Base-by-base conservation (phyloP, 2,888 invertebrate genomes). In the Polydrusus tereticollis region DNA sequence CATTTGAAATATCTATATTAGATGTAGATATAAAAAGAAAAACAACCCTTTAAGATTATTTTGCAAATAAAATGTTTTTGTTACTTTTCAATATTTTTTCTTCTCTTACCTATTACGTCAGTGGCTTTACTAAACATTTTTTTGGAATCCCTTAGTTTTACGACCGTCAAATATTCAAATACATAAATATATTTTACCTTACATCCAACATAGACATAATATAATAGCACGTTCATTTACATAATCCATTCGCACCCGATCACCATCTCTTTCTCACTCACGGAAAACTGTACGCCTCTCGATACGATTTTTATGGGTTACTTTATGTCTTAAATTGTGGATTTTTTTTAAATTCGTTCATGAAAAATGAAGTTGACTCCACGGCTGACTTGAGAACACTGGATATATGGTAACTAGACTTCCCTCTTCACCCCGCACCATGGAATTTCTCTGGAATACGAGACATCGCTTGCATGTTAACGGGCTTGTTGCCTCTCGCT, bases 381-480 rank as follows among this genome's bases (percentile, higher is more conserved):
- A 83, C 85, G 86, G 83, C 84, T 80, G 85, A 84, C 86, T 85
- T 85, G 85, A 85, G 85, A 85, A 86, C 84, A 86, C 86, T 86
- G 86, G 85, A 85, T 85, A 85, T 85, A 85, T 85, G 85, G 84
- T 85, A 85, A 86, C 85, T 85, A 85, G 84, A 84, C 81, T 78
- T 83, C 83, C 83, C 83, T 83, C 80, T 82, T 82, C 83, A 83
- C 82, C 83, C 83, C 83, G 80, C 82, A 82, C 83, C 81, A 80
- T 80, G 82, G 84, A 85, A 85, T 84, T 85, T 84, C 85, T 83
- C 85, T 84, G 83, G 83, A 84, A 83, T 84, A 85, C 83, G 84
- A 84, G 85, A 85, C 86, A 85, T 84, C 84, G 86, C 85, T 86
- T 86, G 85, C 86, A 86, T 86, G 86, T 84, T 85, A 85, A 86